Conservation (phyloP, 2,888 invertebrate species). For the Phalangium opilio region DNA sequence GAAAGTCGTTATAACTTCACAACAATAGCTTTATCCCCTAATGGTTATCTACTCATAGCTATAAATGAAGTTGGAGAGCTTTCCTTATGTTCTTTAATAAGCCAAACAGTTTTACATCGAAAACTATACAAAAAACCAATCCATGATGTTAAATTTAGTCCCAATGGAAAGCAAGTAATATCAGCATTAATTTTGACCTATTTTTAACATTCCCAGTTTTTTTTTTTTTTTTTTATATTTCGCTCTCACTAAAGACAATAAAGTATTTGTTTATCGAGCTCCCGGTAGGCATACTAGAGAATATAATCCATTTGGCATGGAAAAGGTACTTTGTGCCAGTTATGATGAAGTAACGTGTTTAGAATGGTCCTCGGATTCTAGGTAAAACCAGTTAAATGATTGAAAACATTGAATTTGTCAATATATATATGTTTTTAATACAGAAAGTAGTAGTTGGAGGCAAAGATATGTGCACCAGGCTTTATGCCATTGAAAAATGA, state of each 20-base stretch:
- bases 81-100: conserved; percentile 56
- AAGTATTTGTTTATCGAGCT: conserved; percentile 71
- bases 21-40: conserved; percentile 68
- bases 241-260: conserved; percentile 72
- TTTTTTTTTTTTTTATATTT: conserved; percentile 50
- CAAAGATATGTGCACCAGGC: conserved; percentile 66
- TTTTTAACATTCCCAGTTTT: conserved; percentile 1
- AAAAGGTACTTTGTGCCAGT: conserved; percentile 62
- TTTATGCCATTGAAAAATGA: conserved; percentile 53
- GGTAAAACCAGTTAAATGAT: conserved; percentile 29
- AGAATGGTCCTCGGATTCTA: conserved; percentile 87
- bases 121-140: conserved; percentile 67
- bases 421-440: conserved; percentile 11
- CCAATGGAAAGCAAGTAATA: conserved; percentile 60
- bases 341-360: conserved; percentile 69
- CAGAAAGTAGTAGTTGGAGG: conserved; percentile 66
- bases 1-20: conserved; percentile 76
- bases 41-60: conserved; percentile 67
- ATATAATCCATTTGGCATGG: conserved; percentile 74
- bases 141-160: conserved; percentile 70
- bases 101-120: conserved; percentile 62
- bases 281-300: conserved; percentile 59
- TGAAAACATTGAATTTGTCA: background rate
- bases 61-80: conserved; percentile 56
- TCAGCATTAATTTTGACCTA: background rate